Percentiles rank a stretch among this genome's conserved stretches.
phyloP scores from a whole-genome alignment of 2,888 invertebrate species.

The Amiota mariae region DNA sequence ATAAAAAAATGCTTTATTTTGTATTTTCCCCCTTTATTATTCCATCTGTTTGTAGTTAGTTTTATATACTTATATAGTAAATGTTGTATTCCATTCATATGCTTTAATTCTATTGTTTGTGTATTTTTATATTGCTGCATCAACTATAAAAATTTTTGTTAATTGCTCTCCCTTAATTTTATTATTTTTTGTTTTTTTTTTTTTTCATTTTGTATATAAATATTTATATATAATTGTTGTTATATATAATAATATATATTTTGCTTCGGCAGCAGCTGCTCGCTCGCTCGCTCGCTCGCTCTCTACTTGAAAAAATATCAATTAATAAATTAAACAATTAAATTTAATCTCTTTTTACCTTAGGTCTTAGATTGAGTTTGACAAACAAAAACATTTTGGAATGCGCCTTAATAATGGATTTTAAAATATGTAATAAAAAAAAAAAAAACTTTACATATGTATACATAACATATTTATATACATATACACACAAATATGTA shows the following conservation, averaged over 20 bases:
- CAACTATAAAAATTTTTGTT: not conserved
- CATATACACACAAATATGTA: slow-evolving; percentile 43
- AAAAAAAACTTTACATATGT: slow-evolving; percentile 51
- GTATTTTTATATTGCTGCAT: not conserved
- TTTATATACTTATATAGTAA: too few relatives aligned
- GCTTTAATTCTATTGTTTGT: not conserved
- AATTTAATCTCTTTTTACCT: slow-evolving; percentile 55
- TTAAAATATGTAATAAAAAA: too few relatives aligned
- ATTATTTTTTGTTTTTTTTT: not conserved
- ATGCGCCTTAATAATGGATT: slow-evolving; percentile 66
- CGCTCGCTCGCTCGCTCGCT: not conserved
- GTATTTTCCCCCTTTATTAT: too few relatives aligned
- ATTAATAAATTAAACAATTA: slow-evolving; percentile 12
- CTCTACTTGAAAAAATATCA: not conserved
- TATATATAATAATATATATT: not conserved
- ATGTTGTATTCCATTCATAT: too few relatives aligned
- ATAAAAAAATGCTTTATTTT: not conserved
- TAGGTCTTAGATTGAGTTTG: slow-evolving; percentile 62
- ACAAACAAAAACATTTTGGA: slow-evolving; percentile 57
- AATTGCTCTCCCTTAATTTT: not conserved
- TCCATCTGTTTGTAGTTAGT: too few relatives aligned
- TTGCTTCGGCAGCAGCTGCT: not conserved
- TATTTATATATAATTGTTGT: not conserved
- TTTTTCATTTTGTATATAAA: not conserved
- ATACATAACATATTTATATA: slow-evolving; percentile 10